A percentile compares a stretch with the other conserved stretches of the same genome.
phyloP scores from a whole-genome alignment of 92 coral and sea anemone genomes.

The Parazoanthus atlanticus region DNA sequence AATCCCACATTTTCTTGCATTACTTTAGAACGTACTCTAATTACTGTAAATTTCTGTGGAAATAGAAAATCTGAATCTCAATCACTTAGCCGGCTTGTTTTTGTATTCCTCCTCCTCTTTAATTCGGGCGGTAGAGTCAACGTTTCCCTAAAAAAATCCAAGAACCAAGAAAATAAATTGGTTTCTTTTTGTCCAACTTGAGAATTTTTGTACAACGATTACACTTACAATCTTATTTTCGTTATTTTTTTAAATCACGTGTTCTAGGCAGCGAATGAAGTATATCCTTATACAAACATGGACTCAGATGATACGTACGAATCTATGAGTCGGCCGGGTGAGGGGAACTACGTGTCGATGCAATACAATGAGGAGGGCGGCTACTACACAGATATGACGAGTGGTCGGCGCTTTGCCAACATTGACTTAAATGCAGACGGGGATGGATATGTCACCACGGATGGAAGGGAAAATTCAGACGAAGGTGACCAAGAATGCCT shows the following conservation, averaged over 20 bases:
- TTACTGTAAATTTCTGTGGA: no score
- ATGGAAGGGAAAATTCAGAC: background rate
- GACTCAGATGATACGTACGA: background rate
- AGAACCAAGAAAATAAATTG: no score
- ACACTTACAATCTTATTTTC: background rate
- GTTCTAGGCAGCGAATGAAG: background rate
- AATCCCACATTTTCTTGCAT: no score
- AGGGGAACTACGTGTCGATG: background rate
- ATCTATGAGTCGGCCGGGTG: background rate
- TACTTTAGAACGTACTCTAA: no score
- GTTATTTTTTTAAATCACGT: background rate
- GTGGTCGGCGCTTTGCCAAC: background rate
- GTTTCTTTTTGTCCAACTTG: no score
- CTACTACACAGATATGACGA: slow-evolving; percentile 17
- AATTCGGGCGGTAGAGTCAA: no score
- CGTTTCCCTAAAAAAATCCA: no score
- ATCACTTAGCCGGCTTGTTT: no score
- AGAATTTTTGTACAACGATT: no score
- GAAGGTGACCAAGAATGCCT: background rate
- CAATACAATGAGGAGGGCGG: background rate
- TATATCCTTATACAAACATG: background rate
- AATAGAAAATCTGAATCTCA: no score
- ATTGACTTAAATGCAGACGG: background rate
- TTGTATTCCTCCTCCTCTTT: no score
- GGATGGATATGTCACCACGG: background rate